Conservation (phyloP, 2,888 invertebrate genomes). For the Drosophila multiciliata region DNA sequence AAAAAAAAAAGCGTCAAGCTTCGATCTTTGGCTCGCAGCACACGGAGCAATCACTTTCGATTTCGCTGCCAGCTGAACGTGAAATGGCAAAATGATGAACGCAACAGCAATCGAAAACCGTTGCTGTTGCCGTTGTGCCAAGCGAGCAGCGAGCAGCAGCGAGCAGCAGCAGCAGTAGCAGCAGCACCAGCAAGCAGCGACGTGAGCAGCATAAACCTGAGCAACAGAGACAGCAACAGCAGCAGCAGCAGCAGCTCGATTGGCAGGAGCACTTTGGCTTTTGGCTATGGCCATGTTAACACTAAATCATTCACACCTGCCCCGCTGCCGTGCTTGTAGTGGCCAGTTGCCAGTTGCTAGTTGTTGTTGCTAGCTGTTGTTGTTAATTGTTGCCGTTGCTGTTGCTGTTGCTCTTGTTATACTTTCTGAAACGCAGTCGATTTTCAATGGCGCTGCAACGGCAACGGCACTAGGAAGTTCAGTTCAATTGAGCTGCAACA, state of each 20-base stretch:
- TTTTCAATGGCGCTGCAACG: conserved; percentile 58
- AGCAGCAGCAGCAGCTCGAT: conserved; percentile 14
- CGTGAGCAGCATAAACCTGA: conserved; percentile 37
- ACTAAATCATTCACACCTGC: conserved; percentile 78
- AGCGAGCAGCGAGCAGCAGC: conserved; percentile 20
- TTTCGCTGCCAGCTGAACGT: conserved; percentile 84
- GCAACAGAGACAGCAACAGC: conserved; percentile 27
- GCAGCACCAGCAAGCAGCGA: conserved; percentile 13
- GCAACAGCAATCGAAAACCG: conserved; percentile 80
- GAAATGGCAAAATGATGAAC: conserved; percentile 84
- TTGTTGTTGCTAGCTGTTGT: conserved; percentile 4
- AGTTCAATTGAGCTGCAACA: conserved; percentile 34
- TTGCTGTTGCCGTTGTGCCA: conserved; percentile 50
- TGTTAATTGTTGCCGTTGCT: conserved; percentile 1
- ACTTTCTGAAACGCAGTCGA: conserved; percentile 45
- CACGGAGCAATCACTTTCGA: conserved; percentile 83
- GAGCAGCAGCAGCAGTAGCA: neutral
- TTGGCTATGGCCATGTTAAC: conserved; percentile 75
- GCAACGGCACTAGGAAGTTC: conserved; percentile 65
- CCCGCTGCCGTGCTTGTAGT: conserved; percentile 16
- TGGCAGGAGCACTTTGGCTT: conserved; percentile 63
- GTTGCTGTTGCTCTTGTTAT: conserved; percentile 36
- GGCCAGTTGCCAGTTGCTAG: conserved; percentile 5
- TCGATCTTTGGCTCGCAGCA: conserved; percentile 70
- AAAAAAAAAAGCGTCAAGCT: conserved; percentile 25